Base-by-base conservation (phyloP, 2,113 vertebrate genomes). In the Merops nubicus region DNA sequence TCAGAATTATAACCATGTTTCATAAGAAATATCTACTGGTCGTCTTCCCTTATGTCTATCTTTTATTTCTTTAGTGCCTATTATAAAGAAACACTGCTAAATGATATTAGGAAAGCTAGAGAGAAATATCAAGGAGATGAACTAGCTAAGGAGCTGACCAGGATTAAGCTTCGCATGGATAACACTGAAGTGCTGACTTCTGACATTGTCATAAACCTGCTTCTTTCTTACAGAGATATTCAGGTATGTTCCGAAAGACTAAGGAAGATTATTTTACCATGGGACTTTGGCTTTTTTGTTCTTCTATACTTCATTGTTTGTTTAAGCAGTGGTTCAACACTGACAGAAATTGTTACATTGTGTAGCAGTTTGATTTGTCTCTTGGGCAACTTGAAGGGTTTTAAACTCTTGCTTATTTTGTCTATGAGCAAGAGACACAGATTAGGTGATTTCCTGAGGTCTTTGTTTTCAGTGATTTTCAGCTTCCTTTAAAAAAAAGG, bases 191-290 rank as follows among this genome's bases (percentile, higher is more conserved):
- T 99, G 60, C 98, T 99, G 84, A 99, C 99, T 31, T 98, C 99
- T 95, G 99, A 99, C 92, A 99, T 99, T 63, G 97, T 99, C 85
- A 99, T 99, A 97, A 99, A 99, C 96, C 98, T 99, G 81, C 98
- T 99, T 54, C 99, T 99, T 91, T 99, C 99, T 70, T 99, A 99
- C 98, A 98, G 99, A 91, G 99, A 99, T 97, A 99, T 99, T 93
- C 99, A 99, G 99, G 99, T 99, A 97, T 69, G 64, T 68, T 78
- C 50, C 33, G 68, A 36, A 86, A 79, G n/a, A 72, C 28, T 50
- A 54, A 70, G 23, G 10, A 77, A 75, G 29, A 23, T 64, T 75
- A 12, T 81, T 79, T 78, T 74, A 56, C 28, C 0, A 0, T 74
- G 40, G 7, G 12, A 6, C 78, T 94, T 94, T 85, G 36, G 7